These are phyloP conservation scores for Miichthys miiuy DNA, from an alignment of 2,797 vertebrate genomes.

Conservation along the genomic window DNA sequence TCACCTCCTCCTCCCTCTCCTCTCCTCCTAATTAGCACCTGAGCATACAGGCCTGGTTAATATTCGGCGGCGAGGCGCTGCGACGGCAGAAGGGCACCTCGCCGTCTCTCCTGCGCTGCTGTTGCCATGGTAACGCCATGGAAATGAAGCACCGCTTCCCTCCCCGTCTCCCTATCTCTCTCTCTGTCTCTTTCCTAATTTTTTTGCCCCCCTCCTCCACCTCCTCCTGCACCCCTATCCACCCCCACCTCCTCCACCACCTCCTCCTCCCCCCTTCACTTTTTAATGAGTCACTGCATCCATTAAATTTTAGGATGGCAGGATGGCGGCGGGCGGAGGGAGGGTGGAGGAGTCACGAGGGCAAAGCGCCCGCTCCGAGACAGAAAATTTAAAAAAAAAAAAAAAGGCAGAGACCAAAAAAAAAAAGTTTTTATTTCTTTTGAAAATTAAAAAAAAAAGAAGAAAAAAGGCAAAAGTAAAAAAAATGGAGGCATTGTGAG, in stretches of 20 bases:
- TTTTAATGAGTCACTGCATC: constrained; percentile 86
- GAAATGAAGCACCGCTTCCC: constrained; percentile 87
- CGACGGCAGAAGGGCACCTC: constrained; percentile 80
- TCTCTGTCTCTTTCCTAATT: constrained; percentile 81
- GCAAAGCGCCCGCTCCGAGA: constrained; percentile 38
- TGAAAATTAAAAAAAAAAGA: neutral
- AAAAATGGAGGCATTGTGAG: constrained; percentile 23
- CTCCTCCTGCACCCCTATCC: neutral
- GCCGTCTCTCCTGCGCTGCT: constrained; percentile 74
- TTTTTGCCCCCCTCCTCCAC: constrained; percentile 53
- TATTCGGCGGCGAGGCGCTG: constrained; percentile 85
- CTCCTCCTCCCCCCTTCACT: constrained; percentile 58
- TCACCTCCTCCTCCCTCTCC: constrained; percentile 19
- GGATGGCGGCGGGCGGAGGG: constrained; percentile 21
- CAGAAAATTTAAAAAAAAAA: constrained; percentile 29
- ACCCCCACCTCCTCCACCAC: neutral
- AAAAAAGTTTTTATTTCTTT: constrained; percentile 26
- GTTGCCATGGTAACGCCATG: constrained; percentile 92
- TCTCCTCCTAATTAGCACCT: constrained; percentile 84
- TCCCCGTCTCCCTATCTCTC: constrained; percentile 35
- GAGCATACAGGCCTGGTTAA: constrained; percentile 87
- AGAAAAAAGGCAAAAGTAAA: constrained; percentile 5
- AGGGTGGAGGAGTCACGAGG: constrained; percentile 26
- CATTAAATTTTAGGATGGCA: constrained; percentile 67
- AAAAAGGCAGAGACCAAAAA: neutral